These are phyloP conservation scores for Centrocercus urophasianus DNA, from an alignment of 2,113 vertebrate species.

Conservation along the genomic window DNA sequence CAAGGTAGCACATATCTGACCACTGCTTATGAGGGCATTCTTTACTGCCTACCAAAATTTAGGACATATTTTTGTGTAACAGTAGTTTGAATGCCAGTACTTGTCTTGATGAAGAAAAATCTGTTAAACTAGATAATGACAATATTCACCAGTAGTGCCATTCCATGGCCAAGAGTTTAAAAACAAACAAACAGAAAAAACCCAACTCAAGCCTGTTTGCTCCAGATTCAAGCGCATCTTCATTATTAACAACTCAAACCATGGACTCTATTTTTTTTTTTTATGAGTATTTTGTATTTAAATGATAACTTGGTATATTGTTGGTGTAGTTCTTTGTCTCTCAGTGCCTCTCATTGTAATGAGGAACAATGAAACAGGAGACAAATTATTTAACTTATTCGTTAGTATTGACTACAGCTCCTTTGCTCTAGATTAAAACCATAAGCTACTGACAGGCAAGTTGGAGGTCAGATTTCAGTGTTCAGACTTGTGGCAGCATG, in stretches of 20 bases:
- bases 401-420: background rate
- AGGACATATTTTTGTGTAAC: background rate
- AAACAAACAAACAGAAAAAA: background rate
- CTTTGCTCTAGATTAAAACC: background rate
- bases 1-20: background rate
- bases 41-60: background rate
- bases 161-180: background rate
- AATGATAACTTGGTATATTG: background rate
- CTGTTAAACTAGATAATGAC: background rate
- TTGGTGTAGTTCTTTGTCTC: conserved; percentile 23
- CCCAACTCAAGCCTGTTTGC: background rate
- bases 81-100: background rate
- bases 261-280: background rate
- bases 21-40: rapidly evolving
- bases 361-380: background rate
- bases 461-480: background rate
- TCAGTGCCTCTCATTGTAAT: background rate
- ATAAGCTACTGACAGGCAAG: background rate
- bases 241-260: background rate
- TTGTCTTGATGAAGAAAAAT: background rate
- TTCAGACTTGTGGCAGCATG: background rate
- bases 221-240: background rate
- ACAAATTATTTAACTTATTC: conserved; percentile 21
- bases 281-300: conserved; percentile 20
- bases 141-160: background rate